phyloP scores from a whole-genome alignment of 2,113 vertebrate genomes.

The Psilopsiagon aurifrons region DNA sequence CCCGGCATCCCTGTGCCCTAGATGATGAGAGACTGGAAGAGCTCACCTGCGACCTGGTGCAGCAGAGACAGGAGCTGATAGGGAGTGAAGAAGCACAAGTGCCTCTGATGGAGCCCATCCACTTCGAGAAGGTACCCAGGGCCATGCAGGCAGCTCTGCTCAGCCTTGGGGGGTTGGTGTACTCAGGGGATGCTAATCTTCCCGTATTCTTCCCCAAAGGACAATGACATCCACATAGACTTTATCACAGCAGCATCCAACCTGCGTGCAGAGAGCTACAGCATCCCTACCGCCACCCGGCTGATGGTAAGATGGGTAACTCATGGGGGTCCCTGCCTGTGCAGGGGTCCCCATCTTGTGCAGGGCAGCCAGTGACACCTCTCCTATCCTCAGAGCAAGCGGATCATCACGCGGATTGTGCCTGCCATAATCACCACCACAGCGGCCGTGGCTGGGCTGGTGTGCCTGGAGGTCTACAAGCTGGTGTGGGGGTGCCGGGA shows the following conservation, averaged over 20 bases:
- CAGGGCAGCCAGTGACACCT: accelerated
- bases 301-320: constrained; percentile 35
- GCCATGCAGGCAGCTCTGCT: neutral
- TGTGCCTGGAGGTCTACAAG: constrained; percentile 89
- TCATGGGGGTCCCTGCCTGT: neutral
- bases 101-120: constrained; percentile 77
- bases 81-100: neutral
- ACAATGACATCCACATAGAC: constrained; percentile 84
- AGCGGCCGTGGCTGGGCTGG: constrained; percentile 82
- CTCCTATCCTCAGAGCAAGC: constrained; percentile 81
- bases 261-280: constrained; percentile 87
- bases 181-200: neutral
- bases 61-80: neutral
- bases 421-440: constrained; percentile 91
- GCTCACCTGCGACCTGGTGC: constrained; percentile 65
- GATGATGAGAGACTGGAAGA: constrained; percentile 56
- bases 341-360: accelerated
- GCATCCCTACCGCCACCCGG: constrained; percentile 77
- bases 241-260: constrained; percentile 85
- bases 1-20: constrained; percentile 10
- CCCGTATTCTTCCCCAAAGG: constrained; percentile 63
- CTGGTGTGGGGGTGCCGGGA: constrained; percentile 74
- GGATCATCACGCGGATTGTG: constrained; percentile 82
- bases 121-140: constrained; percentile 84
- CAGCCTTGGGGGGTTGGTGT: neutral